phyloP scores from a whole-genome alignment of 23 tunicate genomes.

The Trididemnum clinides region DNA sequence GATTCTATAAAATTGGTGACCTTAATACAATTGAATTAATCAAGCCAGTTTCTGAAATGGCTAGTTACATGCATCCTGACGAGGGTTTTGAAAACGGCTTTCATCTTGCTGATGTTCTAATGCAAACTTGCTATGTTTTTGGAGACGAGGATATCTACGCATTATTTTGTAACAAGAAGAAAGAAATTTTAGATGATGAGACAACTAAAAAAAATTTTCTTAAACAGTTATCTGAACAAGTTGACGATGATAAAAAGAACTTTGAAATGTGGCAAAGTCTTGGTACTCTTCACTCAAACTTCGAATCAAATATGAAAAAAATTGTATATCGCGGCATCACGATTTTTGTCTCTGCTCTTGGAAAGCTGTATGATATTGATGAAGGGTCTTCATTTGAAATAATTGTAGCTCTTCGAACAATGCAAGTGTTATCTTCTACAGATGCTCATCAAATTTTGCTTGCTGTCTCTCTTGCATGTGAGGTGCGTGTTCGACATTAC shows the following conservation, averaged over 20 bases:
- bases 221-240: not conserved
- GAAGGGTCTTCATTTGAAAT: not conserved
- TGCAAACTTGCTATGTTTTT: constrained; percentile 50
- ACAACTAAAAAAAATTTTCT: not conserved
- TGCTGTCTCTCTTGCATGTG: constrained; percentile 45
- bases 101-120: constrained; percentile 38
- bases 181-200: not conserved
- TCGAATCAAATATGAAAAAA: not conserved
- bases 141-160: constrained; percentile 38
- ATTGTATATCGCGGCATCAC: not conserved
- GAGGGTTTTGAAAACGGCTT: constrained; percentile 44
- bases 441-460: not conserved
- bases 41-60: constrained; percentile 49
- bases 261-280: constrained; percentile 13
- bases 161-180: not conserved
- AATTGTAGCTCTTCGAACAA: not conserved
- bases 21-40: constrained; percentile 37
- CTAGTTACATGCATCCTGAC: not conserved
- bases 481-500: not conserved
- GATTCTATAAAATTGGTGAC: not conserved
- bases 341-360: constrained; percentile 11
- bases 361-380: not conserved
- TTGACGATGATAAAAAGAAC: not conserved
- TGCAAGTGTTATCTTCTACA: not conserved
- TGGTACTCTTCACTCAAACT: not conserved